These are phyloP conservation scores for Boloria selene DNA, from an alignment of 2,888 invertebrate species.

Conservation along the genomic window DNA sequence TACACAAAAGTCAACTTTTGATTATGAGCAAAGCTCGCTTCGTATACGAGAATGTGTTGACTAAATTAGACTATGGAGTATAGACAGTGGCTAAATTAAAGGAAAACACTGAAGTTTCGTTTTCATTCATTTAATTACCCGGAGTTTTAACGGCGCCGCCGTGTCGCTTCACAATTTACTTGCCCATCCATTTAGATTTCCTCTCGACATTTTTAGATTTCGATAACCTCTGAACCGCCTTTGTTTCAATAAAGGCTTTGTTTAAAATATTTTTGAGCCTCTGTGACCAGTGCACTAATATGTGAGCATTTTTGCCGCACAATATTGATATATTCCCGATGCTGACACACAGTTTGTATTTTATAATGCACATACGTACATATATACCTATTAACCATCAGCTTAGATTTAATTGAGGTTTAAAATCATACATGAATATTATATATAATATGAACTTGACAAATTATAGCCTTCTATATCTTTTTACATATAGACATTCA, in stretches of 20 bases:
- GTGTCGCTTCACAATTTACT: constrained; percentile 62
- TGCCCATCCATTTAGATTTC: constrained; percentile 60
- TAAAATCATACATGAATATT: too few species aligned
- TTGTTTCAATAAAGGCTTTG: background rate
- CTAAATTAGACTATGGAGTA: constrained; percentile 49
- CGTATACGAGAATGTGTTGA: constrained; percentile 59
- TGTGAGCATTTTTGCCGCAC: background rate
- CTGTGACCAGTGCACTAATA: constrained; percentile 4
- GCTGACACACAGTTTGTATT: background rate
- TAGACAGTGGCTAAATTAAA: constrained; percentile 71
- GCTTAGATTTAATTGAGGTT: too few species aligned
- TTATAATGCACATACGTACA: background rate
- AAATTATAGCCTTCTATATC: too few species aligned
- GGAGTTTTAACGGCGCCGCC: constrained; percentile 72
- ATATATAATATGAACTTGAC: too few species aligned
- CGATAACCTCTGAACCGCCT: constrained; percentile 16
- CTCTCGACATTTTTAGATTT: constrained; percentile 46
- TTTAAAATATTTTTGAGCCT: constrained; percentile 11
- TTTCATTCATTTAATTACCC: constrained; percentile 79
- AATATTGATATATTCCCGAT: background rate
- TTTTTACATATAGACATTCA: too few species aligned
- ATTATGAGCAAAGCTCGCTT: constrained; percentile 39
- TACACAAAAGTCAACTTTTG: constrained; percentile 17
- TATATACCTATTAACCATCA: too few species aligned
- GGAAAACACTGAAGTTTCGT: constrained; percentile 78